A percentile compares a stretch with the other conserved stretches of the same genome.
phyloP scores from a whole-genome alignment of 2,888 invertebrate genomes.

The Buathra laborator region DNA sequence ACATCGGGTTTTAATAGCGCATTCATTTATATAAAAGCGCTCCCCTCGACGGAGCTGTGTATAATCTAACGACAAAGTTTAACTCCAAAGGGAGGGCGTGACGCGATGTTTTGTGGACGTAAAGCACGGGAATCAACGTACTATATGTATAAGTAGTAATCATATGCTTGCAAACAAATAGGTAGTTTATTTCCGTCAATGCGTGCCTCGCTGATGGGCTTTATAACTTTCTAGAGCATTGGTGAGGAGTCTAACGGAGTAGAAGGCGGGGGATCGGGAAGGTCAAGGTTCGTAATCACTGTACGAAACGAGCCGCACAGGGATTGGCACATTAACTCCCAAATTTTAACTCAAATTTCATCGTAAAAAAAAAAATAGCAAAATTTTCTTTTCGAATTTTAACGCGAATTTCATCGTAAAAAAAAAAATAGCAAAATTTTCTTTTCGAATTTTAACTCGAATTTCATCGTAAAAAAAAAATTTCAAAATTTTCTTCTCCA shows the following conservation, averaged over 20 bases:
- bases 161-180: slow-evolving; percentile 29
- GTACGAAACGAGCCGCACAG: not conserved
- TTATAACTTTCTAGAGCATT: slow-evolving; percentile 25
- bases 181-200: slow-evolving; percentile 25
- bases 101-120: slow-evolving; percentile 1
- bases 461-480: not conserved
- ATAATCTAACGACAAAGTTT: slow-evolving; percentile 63
- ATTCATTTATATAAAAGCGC: slow-evolving; percentile 51
- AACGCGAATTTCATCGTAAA: no score
- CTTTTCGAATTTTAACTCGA: no score
- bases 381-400: not conserved
- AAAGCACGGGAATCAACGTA: slow-evolving; percentile 44
- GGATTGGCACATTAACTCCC: slow-evolving; percentile 7
- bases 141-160: no score
- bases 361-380: not conserved
- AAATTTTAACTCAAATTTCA: not conserved
- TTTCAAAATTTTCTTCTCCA: not conserved
- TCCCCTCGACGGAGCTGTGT: slow-evolving; percentile 37
- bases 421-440: not conserved
- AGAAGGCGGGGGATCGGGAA: slow-evolving; percentile 11
- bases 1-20: slow-evolving; percentile 61
- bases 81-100: slow-evolving; percentile 21
- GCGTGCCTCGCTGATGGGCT: slow-evolving; percentile 9
- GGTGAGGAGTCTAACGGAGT: not conserved
- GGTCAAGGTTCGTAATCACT: slow-evolving; percentile 31